Evolutionary conservation across 2,797 vertebrate species (phyloP), one percentile per base, ranked within the genome.

Genomic region (Petrocephalus schoutedeni): DNA sequence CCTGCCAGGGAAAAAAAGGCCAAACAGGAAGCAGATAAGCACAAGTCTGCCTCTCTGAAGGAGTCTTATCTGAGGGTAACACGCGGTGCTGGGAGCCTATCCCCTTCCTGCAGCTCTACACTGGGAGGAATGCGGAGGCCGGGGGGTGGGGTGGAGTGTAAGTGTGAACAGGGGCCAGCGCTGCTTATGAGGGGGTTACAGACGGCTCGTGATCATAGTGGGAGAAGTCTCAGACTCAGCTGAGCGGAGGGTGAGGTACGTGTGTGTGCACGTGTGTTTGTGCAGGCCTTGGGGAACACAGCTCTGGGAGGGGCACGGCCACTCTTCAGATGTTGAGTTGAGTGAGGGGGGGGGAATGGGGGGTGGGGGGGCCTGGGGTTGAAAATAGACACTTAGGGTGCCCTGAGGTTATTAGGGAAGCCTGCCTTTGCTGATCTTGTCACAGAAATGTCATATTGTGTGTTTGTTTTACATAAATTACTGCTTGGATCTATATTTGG

Each of bases 11-110:
- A 64, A 64, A 59, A 21, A 61, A 16, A 56, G 9, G 36, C 56
- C 28, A 51, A 83, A 85, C 53, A 61, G 85, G 85, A 61, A 61
- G 85, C 4, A 7, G 57, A 64, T 64, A 86, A 86, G 58, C 32
- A 32, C 19, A 19, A 64, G 58, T n/a, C 28, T 64, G 58, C 58
- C 85, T 86, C 83, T 85, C 57, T 61, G 85, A 86, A 86, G 85
- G 85, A 86, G 85, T 41, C 85, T 86, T 86, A 86, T 86, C 85
- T 86, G 36, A n/a, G 85, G 58, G 85, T 36, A 41, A 64, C 85
- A 86, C n/a, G 5, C 41, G 58, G 85, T 21, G 28, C 58, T 64
- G 28, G 28, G 58, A 86, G 12, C n/a, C 41, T 86, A 64, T 64
- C 85, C 85, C 58, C 10, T 86, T 86, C 85, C 85, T 86, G 85